These are phyloP conservation scores for Todiramphus saurophagus DNA, from an alignment of 2,113 vertebrate species.

Conservation along the genomic window DNA sequence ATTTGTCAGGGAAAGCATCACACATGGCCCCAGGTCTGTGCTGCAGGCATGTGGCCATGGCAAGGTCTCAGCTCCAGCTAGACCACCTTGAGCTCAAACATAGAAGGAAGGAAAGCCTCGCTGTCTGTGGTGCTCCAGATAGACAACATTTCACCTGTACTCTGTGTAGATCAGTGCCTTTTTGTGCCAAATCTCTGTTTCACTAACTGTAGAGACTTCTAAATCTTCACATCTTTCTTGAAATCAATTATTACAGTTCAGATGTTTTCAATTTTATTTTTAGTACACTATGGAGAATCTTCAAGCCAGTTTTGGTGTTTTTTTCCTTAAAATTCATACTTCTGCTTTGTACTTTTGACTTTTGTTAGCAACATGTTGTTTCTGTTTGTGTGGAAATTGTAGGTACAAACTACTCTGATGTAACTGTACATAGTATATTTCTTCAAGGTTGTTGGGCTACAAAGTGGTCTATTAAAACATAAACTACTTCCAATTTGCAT, in stretches of 20 bases:
- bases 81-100: neutral
- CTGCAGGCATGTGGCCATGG: neutral
- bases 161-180: neutral
- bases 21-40: neutral
- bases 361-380: neutral
- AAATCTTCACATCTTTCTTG: neutral
- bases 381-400: neutral
- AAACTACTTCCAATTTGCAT: neutral
- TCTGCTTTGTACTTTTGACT: constrained; percentile 3
- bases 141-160: neutral
- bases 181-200: neutral
- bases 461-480: neutral
- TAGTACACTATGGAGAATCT: neutral
- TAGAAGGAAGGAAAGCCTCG: neutral
- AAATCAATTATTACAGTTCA: neutral
- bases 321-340: neutral
- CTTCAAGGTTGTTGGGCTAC: neutral
- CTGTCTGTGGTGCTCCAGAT: neutral
- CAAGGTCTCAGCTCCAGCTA: neutral
- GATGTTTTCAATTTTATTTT: neutral
- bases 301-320: neutral
- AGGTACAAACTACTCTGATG: neutral
- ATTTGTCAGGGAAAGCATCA: neutral
- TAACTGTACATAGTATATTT: neutral
- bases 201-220: neutral